Evolutionary conservation across 2,888 invertebrate genomes (phyloP), one percentile per base, ranked within the genome.

Genomic region (Beris morrisii): DNA sequence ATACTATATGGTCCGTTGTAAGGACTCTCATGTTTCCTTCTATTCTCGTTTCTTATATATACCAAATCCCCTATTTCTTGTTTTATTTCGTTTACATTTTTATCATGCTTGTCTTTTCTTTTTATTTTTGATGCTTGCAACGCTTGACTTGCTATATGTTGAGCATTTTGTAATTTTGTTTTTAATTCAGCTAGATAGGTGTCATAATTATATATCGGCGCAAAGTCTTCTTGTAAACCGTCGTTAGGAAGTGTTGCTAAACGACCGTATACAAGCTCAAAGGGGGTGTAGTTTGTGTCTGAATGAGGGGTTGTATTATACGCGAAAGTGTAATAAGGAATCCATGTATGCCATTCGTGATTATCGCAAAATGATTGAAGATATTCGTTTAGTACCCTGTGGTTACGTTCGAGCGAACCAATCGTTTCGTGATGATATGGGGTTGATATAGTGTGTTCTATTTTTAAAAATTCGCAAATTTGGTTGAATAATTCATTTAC

Each of bases 381-480:
- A 22, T 22, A 22, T 3, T 22, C 22, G 22, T 22, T 22, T 22
- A 22, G 22, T 11, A 52, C 54, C 4, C 55, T 38, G 30, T 54
- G 45, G n/a, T 64, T 64, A 45, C 54, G n/a, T 54, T 64, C 31
- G 22, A 50, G 30, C 2, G 43, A 52, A 43, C 55, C 46, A 9
- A 66, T 15, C 4, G 66, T 66, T 66, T 66, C 31, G 28, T 66
- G 66, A 28, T 66, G 61, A 15, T 54, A 66, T 2, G 66, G 66
- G 4, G 61, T 63, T 3, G 54, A 46, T 3, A 61, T 46, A 6
- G 32, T 55, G 44, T 46, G 61, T 55, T 66, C 32, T 1, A 61
- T 61, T 15, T 66, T 12, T 22, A 66, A 46, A 0, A 59, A 4
- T 53, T 66, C 11, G 45, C 58, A 66, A 4, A 66, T 59, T 2